Evolutionary conservation across 2,113 vertebrate species (phyloP), one percentile per base, ranked within the genome.

Genomic region (Desmodus rotundus): DNA sequence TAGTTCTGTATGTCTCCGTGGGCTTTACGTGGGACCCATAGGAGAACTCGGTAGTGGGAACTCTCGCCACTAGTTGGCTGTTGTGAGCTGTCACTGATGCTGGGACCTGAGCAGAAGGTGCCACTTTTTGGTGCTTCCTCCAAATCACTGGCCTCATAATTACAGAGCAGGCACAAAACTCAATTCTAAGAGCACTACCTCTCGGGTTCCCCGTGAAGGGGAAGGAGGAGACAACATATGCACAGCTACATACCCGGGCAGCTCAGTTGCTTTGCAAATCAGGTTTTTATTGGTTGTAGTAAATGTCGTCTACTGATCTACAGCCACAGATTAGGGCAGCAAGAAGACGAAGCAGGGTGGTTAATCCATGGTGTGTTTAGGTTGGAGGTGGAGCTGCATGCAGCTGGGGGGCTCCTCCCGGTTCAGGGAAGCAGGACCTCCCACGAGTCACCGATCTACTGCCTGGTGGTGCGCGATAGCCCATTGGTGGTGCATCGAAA

Each of bases 361-460:
- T 22, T 4, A 7, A 17, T 11, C 12, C 3, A 1, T 2, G 19
- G 93, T 43, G 70, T 83, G 45, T 83, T 92, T 58, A 58, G 50
- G 91, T 91, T 77, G 92, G 97, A 95, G 97, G 93, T 95, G 82
- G 52, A 80, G 70, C 68, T 91, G 43, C 7, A 96, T 68, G 94
- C 74, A 26, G 85, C 80, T 45, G 93, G 73, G 96, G 61, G 86
- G 81, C 77, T 95, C 38, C 12, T 72, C n/a, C 45, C 0, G n/a
- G 70, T 63, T 95, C 97, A 93, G 86, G 96, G 74, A 84, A 93
- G 88, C 45, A 77, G 31, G 96, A 96, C 91, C 96, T 96, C 95
- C 96, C 87, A 95, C 70, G 61, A 95, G 67, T 95, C 84, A 83
- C 80, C 36, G 31, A 41, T 77, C 84, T 81, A 87, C 65, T 72